Conservation (phyloP, 2,113 vertebrate genomes). For the Nanorana parkeri region DNA sequence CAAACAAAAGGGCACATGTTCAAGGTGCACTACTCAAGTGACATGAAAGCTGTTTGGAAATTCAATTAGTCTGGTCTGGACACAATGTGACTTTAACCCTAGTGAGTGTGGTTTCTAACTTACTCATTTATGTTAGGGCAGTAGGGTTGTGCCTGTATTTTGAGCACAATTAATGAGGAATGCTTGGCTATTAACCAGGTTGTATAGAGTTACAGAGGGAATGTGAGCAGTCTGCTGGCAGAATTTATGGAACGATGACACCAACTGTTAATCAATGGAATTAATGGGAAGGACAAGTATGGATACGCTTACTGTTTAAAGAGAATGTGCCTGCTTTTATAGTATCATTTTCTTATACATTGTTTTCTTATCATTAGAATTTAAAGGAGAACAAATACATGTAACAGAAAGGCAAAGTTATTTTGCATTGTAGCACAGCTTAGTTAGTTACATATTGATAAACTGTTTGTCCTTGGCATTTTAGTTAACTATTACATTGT, state of each 20-base stretch:
- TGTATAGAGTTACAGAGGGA: neutral
- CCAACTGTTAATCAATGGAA: neutral
- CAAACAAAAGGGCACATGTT: slow-evolving; percentile 10
- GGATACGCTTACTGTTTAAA: neutral
- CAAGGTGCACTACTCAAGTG: neutral
- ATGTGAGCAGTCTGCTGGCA: neutral
- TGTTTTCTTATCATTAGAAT: neutral
- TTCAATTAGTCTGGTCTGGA: slow-evolving; percentile 18
- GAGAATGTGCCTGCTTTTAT: neutral
- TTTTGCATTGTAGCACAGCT: no score
- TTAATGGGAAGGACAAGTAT: neutral
- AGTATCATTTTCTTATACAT: neutral
- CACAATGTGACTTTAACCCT: neutral
- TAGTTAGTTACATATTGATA: no score
- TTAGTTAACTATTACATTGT: no score
- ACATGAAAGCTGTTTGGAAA: neutral
- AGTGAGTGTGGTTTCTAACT: neutral
- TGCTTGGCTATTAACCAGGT: neutral
- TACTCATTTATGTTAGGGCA: neutral
- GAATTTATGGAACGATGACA: neutral
- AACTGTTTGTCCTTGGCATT: no score
- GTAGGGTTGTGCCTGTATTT: neutral
- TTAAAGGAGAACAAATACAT: neutral
- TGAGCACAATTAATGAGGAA: neutral
- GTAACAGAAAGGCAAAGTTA: no score